Conservation (phyloP, 2,888 invertebrate genomes). For the Apoda limacodes region DNA sequence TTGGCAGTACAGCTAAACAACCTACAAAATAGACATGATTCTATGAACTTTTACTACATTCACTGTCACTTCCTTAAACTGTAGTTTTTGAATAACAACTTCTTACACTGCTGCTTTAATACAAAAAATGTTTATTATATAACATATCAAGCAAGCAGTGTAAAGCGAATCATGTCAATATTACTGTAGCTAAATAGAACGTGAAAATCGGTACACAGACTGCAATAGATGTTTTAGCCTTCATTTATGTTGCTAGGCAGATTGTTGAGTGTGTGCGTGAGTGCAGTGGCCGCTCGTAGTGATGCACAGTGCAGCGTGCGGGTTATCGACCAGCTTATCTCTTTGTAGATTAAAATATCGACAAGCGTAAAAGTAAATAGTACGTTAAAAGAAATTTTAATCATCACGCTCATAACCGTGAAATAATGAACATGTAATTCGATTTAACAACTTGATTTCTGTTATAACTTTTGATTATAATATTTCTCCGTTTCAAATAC, state of each 20-base stretch:
- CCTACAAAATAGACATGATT: conserved; percentile 54
- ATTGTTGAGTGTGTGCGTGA: conserved; percentile 40
- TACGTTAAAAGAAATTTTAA: no score
- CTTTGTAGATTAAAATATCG: no score
- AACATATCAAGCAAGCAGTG: conserved; percentile 23
- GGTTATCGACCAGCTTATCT: no score
- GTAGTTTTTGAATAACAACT: background rate
- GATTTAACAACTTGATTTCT: no score
- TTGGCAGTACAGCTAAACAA: conserved; percentile 38
- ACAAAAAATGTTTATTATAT: background rate
- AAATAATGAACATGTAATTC: no score
- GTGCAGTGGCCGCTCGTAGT: conserved; percentile 58
- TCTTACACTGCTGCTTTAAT: conserved; percentile 22
- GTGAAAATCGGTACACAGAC: background rate
- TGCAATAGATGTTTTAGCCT: conserved; percentile 56
- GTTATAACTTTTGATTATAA: no score
- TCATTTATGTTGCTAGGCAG: conserved; percentile 59
- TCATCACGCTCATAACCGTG: no score
- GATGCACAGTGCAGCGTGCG: no score
- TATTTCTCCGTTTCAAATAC: no score
- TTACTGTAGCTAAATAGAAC: conserved; percentile 22
- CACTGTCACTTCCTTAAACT: background rate
- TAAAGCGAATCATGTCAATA: conserved; percentile 1
- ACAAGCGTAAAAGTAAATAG: no score
- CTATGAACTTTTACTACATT: conserved; percentile 36